These are phyloP conservation scores for Hyalella azteca DNA, from an alignment of 2,888 invertebrate genomes.

Conservation along the genomic window DNA sequence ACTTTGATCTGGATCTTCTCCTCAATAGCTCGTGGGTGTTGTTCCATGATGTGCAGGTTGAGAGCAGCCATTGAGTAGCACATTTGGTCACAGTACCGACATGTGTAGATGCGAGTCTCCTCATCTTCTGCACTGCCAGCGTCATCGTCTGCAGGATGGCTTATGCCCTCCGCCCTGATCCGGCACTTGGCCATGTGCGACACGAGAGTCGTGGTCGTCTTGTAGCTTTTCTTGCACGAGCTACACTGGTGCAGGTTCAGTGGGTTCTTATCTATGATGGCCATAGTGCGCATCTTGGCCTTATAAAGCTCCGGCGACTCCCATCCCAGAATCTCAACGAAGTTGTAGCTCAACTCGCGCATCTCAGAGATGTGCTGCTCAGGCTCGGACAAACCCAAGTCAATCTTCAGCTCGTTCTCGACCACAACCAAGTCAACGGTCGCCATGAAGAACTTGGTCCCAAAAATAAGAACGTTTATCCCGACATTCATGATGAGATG, in stretches of 20 bases:
- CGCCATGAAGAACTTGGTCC: not conserved
- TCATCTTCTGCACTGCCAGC: not conserved
- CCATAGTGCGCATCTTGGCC: slow-evolving; percentile 4
- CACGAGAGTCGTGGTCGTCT: slow-evolving; percentile 7
- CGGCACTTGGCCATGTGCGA: slow-evolving; percentile 11
- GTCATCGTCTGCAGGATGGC: not conserved
- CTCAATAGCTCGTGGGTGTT: not conserved
- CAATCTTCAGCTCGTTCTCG: slow-evolving; percentile 15
- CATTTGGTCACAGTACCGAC: not conserved
- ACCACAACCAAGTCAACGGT: slow-evolving; percentile 10
- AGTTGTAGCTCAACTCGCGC: slow-evolving; percentile 18
- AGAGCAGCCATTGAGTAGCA: slow-evolving; percentile 18
- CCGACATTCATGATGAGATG: slow-evolving; percentile 4
- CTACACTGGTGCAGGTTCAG: slow-evolving; percentile 13
- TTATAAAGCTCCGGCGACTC: not conserved
- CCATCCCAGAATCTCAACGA: slow-evolving; percentile 5
- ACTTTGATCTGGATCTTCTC: not conserved
- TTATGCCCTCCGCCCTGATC: not conserved
- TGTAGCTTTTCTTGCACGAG: slow-evolving; percentile 12
- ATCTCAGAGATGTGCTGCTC: not conserved
- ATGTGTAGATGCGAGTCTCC: slow-evolving; percentile 1
- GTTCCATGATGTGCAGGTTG: slow-evolving; percentile 13
- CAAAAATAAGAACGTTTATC: slow-evolving; percentile 19
- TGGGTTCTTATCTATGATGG: slow-evolving; percentile 11
- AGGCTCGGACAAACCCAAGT: not conserved